Conservation (phyloP, 2,888 invertebrate species). For the Strigamia maritima region DNA sequence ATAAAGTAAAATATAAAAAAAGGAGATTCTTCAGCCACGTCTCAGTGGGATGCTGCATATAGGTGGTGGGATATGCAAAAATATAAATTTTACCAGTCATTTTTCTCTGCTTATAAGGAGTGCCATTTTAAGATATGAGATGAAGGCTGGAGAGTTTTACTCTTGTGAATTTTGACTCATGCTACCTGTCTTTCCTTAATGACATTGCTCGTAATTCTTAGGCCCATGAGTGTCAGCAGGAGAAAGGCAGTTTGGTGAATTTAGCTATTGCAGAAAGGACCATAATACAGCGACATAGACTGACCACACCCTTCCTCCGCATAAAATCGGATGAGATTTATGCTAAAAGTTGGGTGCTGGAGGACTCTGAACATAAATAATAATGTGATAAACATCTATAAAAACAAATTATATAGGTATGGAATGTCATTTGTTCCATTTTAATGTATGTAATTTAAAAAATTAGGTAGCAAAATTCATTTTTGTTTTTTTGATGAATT, state of each 20-base stretch:
- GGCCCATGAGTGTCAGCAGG: slow-evolving; percentile 16
- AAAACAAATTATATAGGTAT: neutral
- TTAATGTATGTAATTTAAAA: neutral
- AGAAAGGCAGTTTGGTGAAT: slow-evolving; percentile 9
- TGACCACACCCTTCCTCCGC: slow-evolving; percentile 5
- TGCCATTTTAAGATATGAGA: slow-evolving; percentile 17
- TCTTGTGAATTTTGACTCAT: slow-evolving; percentile 13
- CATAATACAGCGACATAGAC: neutral
- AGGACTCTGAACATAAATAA: neutral
- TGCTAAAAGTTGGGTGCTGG: neutral
- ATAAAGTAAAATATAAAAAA: neutral
- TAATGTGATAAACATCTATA: neutral
- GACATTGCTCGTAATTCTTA: slow-evolving; percentile 21
- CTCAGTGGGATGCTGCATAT: slow-evolving; percentile 18
- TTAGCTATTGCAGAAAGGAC: neutral
- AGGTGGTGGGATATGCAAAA: slow-evolving; percentile 14
- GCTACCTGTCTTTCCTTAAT: slow-evolving; percentile 18
- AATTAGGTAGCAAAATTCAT: neutral
- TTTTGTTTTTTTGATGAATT: neutral
- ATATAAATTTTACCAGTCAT: slow-evolving; percentile 17
- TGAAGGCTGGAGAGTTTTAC: neutral
- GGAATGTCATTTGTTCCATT: neutral
- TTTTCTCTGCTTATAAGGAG: slow-evolving; percentile 6
- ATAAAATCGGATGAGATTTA: neutral
- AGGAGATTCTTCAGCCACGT: neutral